Evolutionary conservation across 2,113 vertebrate species (phyloP).

Genomic region (Lampris incognitus): DNA sequence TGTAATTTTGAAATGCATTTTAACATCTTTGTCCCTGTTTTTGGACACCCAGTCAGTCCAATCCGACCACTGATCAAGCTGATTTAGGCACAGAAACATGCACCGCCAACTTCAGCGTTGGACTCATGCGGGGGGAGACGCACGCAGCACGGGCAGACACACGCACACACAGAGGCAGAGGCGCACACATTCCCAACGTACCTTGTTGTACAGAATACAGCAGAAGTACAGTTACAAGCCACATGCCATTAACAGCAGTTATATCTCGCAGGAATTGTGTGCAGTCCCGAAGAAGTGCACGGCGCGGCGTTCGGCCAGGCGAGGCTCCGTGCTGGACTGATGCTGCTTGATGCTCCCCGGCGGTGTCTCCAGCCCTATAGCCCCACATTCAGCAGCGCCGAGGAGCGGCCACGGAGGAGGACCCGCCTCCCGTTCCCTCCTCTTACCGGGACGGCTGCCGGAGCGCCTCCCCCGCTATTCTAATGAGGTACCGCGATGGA

Average conservation of each 20-base stretch:
- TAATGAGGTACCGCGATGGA: constrained; percentile 74
- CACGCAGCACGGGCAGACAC: constrained; percentile 49
- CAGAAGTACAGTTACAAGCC: constrained; percentile 99
- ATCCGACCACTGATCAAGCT: constrained; percentile 4
- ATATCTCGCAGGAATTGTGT: constrained; percentile 90
- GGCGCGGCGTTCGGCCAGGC: constrained; percentile 83
- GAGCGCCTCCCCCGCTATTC: constrained; percentile 81
- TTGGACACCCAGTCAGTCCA: not conserved
- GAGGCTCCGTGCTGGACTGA: constrained; percentile 84
- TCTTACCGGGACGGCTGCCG: constrained; percentile 84
- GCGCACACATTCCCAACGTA: constrained; percentile 70
- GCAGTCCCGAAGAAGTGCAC: constrained; percentile 89
- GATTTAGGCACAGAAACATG: constrained; percentile 22
- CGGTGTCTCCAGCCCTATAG: constrained; percentile 84
- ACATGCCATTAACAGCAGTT: constrained; percentile 98
- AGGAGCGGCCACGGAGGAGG: constrained; percentile 81
- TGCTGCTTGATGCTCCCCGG: constrained; percentile 80
- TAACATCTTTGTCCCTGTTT: not conserved
- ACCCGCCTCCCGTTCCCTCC: constrained; percentile 89
- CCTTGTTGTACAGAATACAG: constrained; percentile 97
- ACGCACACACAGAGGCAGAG: constrained; percentile 20
- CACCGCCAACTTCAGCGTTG: constrained; percentile 58
- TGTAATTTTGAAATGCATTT: constrained; percentile 37
- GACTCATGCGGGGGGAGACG: constrained; percentile 8
- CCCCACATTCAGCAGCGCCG: constrained; percentile 82